A percentile compares a stretch with the other conserved stretches of the same genome.
These are phyloP conservation scores for Ariopsis seemanni DNA, from an alignment of 2,113 vertebrate species.

Conservation along the genomic window DNA sequence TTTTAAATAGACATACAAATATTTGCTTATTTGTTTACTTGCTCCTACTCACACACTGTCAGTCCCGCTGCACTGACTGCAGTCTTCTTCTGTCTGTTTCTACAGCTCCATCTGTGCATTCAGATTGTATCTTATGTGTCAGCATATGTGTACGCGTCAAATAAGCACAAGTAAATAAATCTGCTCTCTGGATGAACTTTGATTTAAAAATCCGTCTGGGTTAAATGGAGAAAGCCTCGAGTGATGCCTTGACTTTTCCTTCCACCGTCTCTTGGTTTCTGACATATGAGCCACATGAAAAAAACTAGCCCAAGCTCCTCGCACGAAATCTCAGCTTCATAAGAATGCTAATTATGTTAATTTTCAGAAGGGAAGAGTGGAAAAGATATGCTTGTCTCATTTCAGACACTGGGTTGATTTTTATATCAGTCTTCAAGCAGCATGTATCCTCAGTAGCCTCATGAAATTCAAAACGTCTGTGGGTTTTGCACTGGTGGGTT, in stretches of 20 bases:
- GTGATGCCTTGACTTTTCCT: not conserved
- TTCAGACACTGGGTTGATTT: constrained; percentile 23
- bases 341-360: constrained; percentile 14
- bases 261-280: not conserved
- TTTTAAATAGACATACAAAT: constrained; percentile 28
- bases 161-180: not conserved
- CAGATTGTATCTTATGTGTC: constrained; percentile 9
- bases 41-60: constrained; percentile 26
- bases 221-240: not conserved
- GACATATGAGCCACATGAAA: not conserved
- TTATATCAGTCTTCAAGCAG: constrained; percentile 38
- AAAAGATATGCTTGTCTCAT: constrained; percentile 28
- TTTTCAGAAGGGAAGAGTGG: not conserved
- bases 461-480: constrained; percentile 24
- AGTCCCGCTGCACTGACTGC: constrained; percentile 32
- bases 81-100: constrained; percentile 37
- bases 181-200: constrained; percentile 13
- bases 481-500: constrained; percentile 32
- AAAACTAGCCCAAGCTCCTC: not conserved
- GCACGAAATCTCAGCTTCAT: constrained; percentile 8
- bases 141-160: constrained; percentile 7
- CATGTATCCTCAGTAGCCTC: constrained; percentile 44
- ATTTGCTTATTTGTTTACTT: constrained; percentile 45
- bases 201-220: not conserved
- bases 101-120: constrained; percentile 26